Conservation (phyloP, 1,140 invertebrate genomes). For the Drosophila azteca region DNA sequence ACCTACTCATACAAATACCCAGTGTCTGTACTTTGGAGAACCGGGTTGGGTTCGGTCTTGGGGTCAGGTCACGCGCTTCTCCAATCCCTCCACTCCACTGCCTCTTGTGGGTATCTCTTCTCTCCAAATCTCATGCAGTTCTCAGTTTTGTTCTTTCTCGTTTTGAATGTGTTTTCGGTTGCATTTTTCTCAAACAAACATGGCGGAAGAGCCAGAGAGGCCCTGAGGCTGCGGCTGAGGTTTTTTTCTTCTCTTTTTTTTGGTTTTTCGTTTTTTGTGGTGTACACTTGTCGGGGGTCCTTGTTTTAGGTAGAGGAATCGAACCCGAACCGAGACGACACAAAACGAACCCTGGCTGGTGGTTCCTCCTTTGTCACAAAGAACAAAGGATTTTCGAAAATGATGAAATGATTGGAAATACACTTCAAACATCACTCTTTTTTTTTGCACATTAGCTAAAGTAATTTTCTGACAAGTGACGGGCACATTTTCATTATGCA, state of each 20-base stretch:
- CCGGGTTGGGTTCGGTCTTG: conserved; percentile 23
- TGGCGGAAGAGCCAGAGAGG: conserved; percentile 15
- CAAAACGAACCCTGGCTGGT: neutral
- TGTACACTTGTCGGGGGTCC: conserved; percentile 42
- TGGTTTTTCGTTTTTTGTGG: conserved; percentile 3
- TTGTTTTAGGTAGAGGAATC: conserved; percentile 30
- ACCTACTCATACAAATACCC: neutral
- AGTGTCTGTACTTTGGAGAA: conserved; percentile 12
- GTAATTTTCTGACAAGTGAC: conserved; percentile 28
- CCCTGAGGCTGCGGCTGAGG: conserved; percentile 16
- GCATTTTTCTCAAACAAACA: conserved; percentile 52
- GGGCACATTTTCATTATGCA: conserved; percentile 1
- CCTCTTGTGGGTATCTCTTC: conserved; percentile 18
- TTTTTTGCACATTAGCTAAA: conserved; percentile 1
- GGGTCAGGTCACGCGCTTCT: conserved; percentile 52
- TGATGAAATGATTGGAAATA: neutral
- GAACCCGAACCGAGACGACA: too few species aligned
- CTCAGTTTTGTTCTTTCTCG: conserved; percentile 26
- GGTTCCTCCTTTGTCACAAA: conserved; percentile 16
- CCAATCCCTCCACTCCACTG: neutral
- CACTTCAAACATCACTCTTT: neutral
- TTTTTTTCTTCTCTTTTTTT: conserved; percentile 9
- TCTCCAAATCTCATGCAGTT: conserved; percentile 40
- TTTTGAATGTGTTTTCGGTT: conserved; percentile 32
- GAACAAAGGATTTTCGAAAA: conserved; percentile 39